A percentile compares a stretch with the other conserved stretches of the same genome.
Evolutionary conservation across 2,888 invertebrate species (phyloP).

Genomic region (Athetis lepigone): DNA sequence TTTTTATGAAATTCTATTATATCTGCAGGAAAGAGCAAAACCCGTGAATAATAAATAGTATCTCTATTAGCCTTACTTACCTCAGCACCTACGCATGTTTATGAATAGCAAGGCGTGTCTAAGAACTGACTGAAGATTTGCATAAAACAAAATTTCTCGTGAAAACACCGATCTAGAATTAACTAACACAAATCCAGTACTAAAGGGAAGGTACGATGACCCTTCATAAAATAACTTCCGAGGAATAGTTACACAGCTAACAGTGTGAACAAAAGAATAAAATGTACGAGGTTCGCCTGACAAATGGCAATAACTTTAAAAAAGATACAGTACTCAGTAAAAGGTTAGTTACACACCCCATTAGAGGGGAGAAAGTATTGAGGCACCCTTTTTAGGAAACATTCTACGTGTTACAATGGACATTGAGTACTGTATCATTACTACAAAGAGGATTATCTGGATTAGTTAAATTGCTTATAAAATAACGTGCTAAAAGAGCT

Average conservation of each 20-base stretch:
- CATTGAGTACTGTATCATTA: slow-evolving; percentile 1
- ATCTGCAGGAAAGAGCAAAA: background rate
- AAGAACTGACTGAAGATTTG: background rate
- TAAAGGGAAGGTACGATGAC: background rate
- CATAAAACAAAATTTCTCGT: background rate
- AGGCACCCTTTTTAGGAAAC: slow-evolving; percentile 26
- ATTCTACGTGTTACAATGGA: slow-evolving; percentile 25
- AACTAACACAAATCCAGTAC: background rate
- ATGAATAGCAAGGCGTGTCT: background rate
- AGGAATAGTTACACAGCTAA: background rate
- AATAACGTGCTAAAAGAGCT: too few relatives aligned
- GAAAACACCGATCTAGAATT: background rate
- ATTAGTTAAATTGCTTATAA: too few relatives aligned
- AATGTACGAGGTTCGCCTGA: slow-evolving; percentile 35
- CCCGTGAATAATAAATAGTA: too few relatives aligned
- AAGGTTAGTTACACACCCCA: slow-evolving; percentile 42
- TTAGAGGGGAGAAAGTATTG: slow-evolving; percentile 30
- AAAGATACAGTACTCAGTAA: slow-evolving; percentile 33
- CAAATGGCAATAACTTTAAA: slow-evolving; percentile 45
- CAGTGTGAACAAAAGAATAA: slow-evolving; percentile 25
- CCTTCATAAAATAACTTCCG: slow-evolving; percentile 11
- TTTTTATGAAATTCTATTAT: background rate
- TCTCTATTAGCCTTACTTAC: background rate
- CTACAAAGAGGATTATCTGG: background rate
- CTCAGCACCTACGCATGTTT: background rate